A percentile compares a stretch with the other conserved stretches of the same genome.
Evolutionary conservation across 92 coral and sea anemone genomes (phyloP).

Genomic region (Zoanthus gigantus): DNA sequence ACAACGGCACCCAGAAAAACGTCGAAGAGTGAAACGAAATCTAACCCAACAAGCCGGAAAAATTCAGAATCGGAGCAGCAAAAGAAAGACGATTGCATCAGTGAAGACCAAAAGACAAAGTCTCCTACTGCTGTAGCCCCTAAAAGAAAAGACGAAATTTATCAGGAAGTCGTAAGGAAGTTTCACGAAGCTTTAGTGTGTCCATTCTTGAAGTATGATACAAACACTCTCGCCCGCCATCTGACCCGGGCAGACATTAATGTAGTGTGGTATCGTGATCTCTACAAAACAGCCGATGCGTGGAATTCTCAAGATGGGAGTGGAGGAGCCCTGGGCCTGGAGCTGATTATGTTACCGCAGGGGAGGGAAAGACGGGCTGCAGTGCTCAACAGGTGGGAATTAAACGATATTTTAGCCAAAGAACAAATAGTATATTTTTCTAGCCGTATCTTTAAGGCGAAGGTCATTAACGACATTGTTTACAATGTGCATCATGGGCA

Average conservation of each 20-base stretch:
- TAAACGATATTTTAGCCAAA: neutral
- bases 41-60: conserved; percentile 12
- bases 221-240: conserved; percentile 90
- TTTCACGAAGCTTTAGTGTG: conserved; percentile 73
- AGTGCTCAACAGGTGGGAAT: conserved; percentile 77
- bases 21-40: neutral
- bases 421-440: too few species aligned
- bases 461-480: too few species aligned
- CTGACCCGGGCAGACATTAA: conserved; percentile 88
- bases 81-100: neutral
- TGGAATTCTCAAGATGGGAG: conserved; percentile 76
- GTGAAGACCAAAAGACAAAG: neutral
- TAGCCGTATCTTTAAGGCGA: too few species aligned
- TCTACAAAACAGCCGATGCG: conserved; percentile 51
- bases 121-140: conserved; percentile 18
- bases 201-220: conserved; percentile 76
- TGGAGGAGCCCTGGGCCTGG: conserved; percentile 91
- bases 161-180: conserved; percentile 80
- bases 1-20: neutral
- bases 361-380: conserved; percentile 88
- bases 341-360: conserved; percentile 86
- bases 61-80: conserved; percentile 19
- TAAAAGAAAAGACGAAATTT: conserved; percentile 60
- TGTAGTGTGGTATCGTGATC: conserved; percentile 77
- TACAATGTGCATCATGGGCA: too few species aligned